Base-by-base conservation (phyloP, 64 coral and sea anemone species). In the Stichodactyla mertensii region DNA sequence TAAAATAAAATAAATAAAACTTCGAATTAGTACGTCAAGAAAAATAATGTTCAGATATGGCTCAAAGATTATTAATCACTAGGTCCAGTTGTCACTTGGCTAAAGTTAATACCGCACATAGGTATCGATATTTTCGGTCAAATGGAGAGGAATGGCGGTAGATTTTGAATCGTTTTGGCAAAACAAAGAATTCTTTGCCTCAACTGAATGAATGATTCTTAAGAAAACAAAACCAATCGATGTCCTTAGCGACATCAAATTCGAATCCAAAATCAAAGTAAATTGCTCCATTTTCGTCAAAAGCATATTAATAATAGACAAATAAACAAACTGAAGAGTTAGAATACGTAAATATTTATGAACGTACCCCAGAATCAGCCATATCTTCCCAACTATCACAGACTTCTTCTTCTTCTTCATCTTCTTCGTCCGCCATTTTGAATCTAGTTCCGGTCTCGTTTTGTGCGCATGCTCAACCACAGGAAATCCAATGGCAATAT, bases 361-460 rank as follows among this genome's bases (percentile, higher is more conserved):
- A 89, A 78, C 88, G 83, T 92, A 98, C 96, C 96, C 96, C 96
- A 51, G 96, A 98, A 85, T 98, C 96, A 4, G 96, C 96, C 90
- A 98, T 87, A 79, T 98, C 96, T 86, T 98, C 96, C 96, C 96
- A 98, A 51, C 89, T 94, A 85, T 98, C 96, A 87, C 96, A 94
- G 82, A 98, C 93, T 13, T 98, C 96, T 92, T 98, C 96, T 54
- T 98, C 96, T n/a, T n/a, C n/a, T n/a, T n/a, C n/a, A 19, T 98
- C 93, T 78, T 98, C 96, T 15, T 98, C 92, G 57, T 86, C 87
- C 92, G 96, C 96, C 96, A 98, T 98, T 57, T 94, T 92, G 77
- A 78, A 71, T 89, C 60, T 27, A 27, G 28, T 20, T 89, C 83
- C 86, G 86, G 85, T 74, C 55, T 70, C 26, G 51, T 26, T 20